phyloP scores from a whole-genome alignment of 1,140 invertebrate genomes.

The Drosophila mauritiana region DNA sequence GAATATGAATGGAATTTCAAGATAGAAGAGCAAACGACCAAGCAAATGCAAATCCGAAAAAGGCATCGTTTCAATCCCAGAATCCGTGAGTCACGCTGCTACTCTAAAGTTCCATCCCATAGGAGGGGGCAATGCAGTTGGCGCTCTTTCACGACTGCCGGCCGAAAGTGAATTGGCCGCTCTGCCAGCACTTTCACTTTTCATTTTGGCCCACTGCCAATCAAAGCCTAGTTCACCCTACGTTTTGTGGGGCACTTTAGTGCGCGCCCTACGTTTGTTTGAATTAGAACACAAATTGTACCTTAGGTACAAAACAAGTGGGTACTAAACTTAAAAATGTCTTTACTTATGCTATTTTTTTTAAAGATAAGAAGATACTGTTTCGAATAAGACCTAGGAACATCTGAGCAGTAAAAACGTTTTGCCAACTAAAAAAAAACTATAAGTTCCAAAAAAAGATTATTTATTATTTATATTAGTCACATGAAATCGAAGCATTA shows the following conservation, averaged over 20 bases:
- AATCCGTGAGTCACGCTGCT: constrained; percentile 5
- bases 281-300: not conserved
- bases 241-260: constrained; percentile 2
- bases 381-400: too few species aligned
- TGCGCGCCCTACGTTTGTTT: not conserved
- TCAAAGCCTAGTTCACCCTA: constrained; percentile 20
- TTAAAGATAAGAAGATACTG: too few species aligned
- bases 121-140: not conserved
- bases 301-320: too few species aligned
- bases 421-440: too few species aligned
- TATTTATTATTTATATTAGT: not conserved
- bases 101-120: not conserved
- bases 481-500: not conserved
- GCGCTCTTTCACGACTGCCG: constrained; percentile 28
- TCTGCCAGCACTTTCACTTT: constrained; percentile 40
- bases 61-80: not conserved
- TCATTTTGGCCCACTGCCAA: constrained; percentile 32
- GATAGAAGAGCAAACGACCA: too few species aligned
- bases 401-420: too few species aligned
- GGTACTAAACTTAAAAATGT: too few species aligned
- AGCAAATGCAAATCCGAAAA: not conserved
- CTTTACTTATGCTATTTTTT: too few species aligned
- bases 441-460: not conserved
- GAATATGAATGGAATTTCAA: not conserved
- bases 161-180: constrained; percentile 21